These are phyloP conservation scores for Alaudala cheleensis DNA, from an alignment of 2,113 vertebrate genomes.

Conservation along the genomic window DNA sequence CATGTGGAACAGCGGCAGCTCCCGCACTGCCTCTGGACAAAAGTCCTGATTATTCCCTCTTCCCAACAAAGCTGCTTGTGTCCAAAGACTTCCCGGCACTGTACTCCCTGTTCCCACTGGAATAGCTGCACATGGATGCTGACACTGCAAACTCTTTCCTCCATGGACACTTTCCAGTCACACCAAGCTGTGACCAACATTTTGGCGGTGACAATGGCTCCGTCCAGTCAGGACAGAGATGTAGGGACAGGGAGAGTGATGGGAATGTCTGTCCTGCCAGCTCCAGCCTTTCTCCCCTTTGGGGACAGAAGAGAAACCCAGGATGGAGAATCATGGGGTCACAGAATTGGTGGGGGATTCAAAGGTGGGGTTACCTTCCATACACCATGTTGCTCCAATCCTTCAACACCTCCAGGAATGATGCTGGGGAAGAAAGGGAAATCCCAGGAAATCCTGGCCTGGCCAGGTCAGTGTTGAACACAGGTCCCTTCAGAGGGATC, in stretches of 20 bases:
- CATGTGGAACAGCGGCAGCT: neutral
- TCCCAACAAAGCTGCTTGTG: neutral
- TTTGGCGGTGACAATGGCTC: accelerated
- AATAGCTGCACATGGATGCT: neutral
- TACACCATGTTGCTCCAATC: neutral
- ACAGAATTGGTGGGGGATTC: neutral
- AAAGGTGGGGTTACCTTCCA: neutral
- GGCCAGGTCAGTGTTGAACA: neutral
- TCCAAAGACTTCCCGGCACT: neutral
- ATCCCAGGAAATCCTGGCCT: neutral
- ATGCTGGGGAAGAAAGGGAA: neutral
- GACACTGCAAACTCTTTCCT: neutral
- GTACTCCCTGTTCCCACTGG: neutral
- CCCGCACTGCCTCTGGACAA: neutral
- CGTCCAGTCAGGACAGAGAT: accelerated
- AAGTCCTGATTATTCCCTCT: neutral
- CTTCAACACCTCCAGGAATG: neutral
- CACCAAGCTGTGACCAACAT: neutral
- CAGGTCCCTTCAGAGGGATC: neutral
- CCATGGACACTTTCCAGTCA: accelerated
- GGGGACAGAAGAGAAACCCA: neutral
- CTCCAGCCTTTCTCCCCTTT: accelerated
- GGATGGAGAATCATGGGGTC: neutral
- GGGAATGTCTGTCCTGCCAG: neutral
- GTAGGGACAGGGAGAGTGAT: neutral